Evolutionary conservation across 2,113 vertebrate species (phyloP), one percentile per base, ranked within the genome.

Genomic region (Periophthalmodon schlosseri): DNA sequence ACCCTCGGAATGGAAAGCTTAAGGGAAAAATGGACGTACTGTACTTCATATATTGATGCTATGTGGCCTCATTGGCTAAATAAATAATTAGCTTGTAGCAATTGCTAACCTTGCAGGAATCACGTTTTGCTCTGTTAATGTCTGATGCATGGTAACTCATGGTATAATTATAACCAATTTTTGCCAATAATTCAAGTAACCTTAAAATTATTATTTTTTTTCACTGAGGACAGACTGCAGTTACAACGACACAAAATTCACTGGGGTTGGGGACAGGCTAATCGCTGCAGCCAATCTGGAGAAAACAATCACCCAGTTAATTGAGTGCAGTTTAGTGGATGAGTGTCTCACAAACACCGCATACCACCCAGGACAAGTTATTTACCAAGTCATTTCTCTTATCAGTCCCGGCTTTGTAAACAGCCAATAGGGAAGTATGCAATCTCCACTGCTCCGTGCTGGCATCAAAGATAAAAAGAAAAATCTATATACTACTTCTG

Each of bases 241-340:
- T 15, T 28, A 67, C 63, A 54, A 33, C 68, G n/a, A 68, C 74
- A 65, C 69, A 81, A 76, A 23, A 77, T 10, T 66, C 57, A 70
- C 33, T 23, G 18, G 2, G 49, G 73, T 69, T 70, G 3, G 11
- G 56, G 78, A 86, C 60, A 74, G 78, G 72, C 65, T 89, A 92
- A 92, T 92, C 87, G 88, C 77, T 70, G 46, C 69, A 77, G 69
- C 79, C 87, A 86, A 91, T 92, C 88, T 86, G 78, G 81, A 73
- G 72, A 90, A 90, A 92, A 91, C 88, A 93, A 93, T 89, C 84
- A 86, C 81, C 75, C 76, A 87, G 86, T 91, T 94, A 91, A 93
- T 92, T 93, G 90, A 92, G 90, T 87, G 76, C 87, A 88, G 87
- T 91, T 89, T 87, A 87, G 82, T 34, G 73, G 81, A 84, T 73